A percentile compares a stretch with the other conserved stretches of the same genome.
Evolutionary conservation across 2,113 vertebrate genomes (phyloP).

Genomic region (Myanophis thanlyinensis): DNA sequence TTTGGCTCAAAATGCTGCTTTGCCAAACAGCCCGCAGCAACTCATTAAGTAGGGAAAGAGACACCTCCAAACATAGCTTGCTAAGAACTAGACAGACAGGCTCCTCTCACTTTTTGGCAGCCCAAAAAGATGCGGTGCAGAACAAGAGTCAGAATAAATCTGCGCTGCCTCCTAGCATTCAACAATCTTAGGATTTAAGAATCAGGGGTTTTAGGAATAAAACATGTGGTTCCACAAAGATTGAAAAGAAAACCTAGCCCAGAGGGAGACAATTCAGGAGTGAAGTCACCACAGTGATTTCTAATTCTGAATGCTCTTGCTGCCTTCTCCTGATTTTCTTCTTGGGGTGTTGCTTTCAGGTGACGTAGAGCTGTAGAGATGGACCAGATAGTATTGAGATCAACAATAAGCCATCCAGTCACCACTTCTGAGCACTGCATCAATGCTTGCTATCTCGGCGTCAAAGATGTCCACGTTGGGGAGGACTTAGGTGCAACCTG

Average conservation of each 20-base stretch:
- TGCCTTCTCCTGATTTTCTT: not conserved
- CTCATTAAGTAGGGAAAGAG: conserved; percentile 22
- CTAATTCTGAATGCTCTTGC: not conserved
- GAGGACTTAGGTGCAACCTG: not conserved
- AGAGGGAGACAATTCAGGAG: not conserved
- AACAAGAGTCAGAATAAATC: not conserved
- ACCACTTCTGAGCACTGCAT: not conserved
- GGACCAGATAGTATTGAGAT: not conserved
- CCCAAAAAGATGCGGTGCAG: not conserved
- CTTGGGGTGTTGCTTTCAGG: not conserved
- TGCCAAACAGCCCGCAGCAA: conserved; percentile 38
- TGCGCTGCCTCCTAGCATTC: not conserved
- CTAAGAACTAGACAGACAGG: not conserved
- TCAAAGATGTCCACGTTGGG: not conserved
- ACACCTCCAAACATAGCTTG: not conserved
- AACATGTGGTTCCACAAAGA: not conserved
- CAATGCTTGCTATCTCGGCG: not conserved
- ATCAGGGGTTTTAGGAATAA: not conserved
- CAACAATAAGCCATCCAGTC: not conserved
- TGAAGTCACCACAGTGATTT: not conserved
- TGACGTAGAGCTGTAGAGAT: not conserved
- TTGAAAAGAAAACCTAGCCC: not conserved
- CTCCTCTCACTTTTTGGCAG: not conserved
- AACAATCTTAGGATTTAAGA: not conserved
- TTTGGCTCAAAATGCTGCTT: not conserved